Percentiles rank a stretch among this genome's conserved stretches.
Conservation (phyloP, 2,888 invertebrate genomes). For the Onthophagus sagittarius region DNA sequence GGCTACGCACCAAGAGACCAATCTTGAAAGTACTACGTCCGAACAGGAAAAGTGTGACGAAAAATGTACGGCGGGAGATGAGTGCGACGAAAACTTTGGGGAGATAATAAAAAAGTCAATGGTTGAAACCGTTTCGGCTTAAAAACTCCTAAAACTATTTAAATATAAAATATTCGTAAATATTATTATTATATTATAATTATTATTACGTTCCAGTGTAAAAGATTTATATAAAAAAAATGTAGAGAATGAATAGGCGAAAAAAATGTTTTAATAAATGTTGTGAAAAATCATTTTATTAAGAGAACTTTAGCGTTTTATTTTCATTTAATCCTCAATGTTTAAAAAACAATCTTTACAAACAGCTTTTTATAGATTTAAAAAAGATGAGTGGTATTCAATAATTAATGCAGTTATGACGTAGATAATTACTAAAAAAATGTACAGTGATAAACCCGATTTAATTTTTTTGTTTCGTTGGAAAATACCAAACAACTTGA, state of each 20-base stretch:
- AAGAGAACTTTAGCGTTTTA: slow-evolving; percentile 24
- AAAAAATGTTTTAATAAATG: slow-evolving; percentile 51
- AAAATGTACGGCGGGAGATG: slow-evolving; percentile 41
- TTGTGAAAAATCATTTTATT: slow-evolving; percentile 44
- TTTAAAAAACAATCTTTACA: no score
- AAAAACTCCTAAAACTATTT: slow-evolving; percentile 39
- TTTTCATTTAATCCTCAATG: neutral
- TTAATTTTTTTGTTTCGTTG: no score
- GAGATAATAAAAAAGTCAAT: slow-evolving; percentile 91
- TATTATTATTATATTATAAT: slow-evolving; percentile 34
- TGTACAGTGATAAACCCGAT: no score
- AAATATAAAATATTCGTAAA: slow-evolving; percentile 44
- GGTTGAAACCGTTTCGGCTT: slow-evolving; percentile 86
- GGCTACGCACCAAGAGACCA: slow-evolving; percentile 37
- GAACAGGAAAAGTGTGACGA: slow-evolving; percentile 32
- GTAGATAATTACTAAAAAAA: no score
- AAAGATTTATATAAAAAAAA: slow-evolving; percentile 47
- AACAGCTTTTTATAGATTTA: no score
- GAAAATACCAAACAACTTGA: no score
- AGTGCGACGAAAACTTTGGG: slow-evolving; percentile 75
- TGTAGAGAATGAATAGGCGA: slow-evolving; percentile 43
- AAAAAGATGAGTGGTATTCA: no score
- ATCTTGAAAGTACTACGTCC: slow-evolving; percentile 27
- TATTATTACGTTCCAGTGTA: slow-evolving; percentile 38
- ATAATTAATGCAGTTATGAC: no score